A percentile compares a stretch with the other conserved stretches of the same genome.
These are phyloP conservation scores for Vimba vimba DNA, from an alignment of 2,113 vertebrate genomes.

Conservation along the genomic window DNA sequence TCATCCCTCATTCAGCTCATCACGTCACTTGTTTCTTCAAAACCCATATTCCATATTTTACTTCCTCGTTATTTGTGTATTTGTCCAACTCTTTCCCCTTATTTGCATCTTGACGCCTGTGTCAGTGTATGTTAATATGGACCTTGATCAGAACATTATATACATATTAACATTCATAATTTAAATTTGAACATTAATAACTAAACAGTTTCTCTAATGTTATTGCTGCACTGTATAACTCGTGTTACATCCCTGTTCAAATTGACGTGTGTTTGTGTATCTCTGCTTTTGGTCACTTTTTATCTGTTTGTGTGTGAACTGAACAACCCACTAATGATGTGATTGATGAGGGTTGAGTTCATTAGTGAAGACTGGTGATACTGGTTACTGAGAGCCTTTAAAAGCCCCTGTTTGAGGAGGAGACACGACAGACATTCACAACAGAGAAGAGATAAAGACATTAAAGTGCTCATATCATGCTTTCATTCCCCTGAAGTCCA, in stretches of 20 bases:
- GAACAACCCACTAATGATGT: background rate
- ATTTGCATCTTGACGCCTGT: too few species aligned
- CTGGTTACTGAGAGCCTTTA: background rate
- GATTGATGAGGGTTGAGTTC: background rate
- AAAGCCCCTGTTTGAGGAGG: background rate
- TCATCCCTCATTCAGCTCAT: background rate
- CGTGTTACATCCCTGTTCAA: too few species aligned
- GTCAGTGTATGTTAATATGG: background rate
- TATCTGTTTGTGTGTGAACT: too few species aligned
- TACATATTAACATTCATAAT: background rate
- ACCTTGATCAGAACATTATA: background rate
- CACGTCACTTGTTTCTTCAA: background rate
- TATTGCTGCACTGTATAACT: background rate
- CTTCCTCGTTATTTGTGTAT: fast-evolving
- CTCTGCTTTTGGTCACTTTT: too few species aligned
- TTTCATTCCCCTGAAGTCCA: too few species aligned
- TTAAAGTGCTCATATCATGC: too few species aligned
- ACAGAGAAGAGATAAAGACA: too few species aligned
- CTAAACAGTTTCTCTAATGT: background rate
- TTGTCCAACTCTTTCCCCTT: fast-evolving
- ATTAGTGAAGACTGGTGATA: background rate
- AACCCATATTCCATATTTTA: fast-evolving
- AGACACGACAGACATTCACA: too few species aligned
- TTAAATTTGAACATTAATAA: background rate
- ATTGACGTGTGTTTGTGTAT: too few species aligned